These are phyloP conservation scores for Mimumesa dahlbomi DNA, from an alignment of 2,888 invertebrate species.

Conservation along the genomic window DNA sequence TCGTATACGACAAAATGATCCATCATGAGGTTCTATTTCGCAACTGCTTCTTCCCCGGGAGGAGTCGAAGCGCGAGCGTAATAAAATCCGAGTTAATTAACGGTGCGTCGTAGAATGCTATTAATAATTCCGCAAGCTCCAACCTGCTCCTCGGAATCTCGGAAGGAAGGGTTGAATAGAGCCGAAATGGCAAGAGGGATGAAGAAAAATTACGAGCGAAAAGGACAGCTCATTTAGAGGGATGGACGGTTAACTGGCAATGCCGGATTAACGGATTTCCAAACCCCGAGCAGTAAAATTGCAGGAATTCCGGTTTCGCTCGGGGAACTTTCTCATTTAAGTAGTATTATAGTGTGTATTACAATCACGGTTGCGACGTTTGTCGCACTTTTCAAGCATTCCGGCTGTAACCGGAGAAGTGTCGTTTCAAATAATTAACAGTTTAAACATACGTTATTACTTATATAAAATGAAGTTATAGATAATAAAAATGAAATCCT, in stretches of 20 bases:
- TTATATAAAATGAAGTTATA: too few species aligned
- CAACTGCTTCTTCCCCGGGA: slow-evolving; percentile 59
- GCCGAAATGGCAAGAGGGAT: slow-evolving; percentile 6
- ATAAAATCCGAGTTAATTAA: slow-evolving; percentile 77
- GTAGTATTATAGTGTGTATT: too few species aligned
- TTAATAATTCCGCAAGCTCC: slow-evolving; percentile 71
- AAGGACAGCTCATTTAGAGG: slow-evolving; percentile 6
- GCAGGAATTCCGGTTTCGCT: slow-evolving; percentile 6
- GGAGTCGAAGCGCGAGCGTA: slow-evolving; percentile 65
- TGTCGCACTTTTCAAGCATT: too few species aligned
- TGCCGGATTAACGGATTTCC: slow-evolving; percentile 39
- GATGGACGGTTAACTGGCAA: slow-evolving; percentile 39
- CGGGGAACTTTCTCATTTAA: slow-evolving; percentile 16
- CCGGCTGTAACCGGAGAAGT: too few species aligned
- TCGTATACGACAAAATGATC: slow-evolving; percentile 39
- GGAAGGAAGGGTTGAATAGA: slow-evolving; percentile 2
- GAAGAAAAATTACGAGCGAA: slow-evolving; percentile 21
- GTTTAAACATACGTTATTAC: too few species aligned
- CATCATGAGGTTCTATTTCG: slow-evolving; percentile 45
- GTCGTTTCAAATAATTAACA: too few species aligned
- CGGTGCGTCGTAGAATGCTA: slow-evolving; percentile 70
- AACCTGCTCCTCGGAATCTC: slow-evolving; percentile 49
- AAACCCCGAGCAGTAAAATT: slow-evolving; percentile 27
- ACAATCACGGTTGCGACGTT: too few species aligned
- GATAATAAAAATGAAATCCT: too few species aligned